phyloP scores from a whole-genome alignment of 1,140 invertebrate genomes.

The Drosophila orena region DNA sequence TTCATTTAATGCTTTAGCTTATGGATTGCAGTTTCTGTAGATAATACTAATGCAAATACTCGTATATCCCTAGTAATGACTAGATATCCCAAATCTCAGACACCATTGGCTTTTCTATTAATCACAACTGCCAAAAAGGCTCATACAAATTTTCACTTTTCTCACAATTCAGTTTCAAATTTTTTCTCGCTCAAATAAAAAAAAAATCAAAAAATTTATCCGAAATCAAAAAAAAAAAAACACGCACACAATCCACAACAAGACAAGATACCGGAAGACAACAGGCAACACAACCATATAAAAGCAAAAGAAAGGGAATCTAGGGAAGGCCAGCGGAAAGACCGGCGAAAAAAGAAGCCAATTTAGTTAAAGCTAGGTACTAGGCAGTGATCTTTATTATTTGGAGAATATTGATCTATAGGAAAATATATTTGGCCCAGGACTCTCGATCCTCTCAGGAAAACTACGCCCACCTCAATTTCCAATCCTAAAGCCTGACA shows the following conservation, averaged over 20 bases:
- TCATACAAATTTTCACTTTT: conserved; percentile 47
- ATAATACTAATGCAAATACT: too few species aligned
- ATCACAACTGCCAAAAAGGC: conserved; percentile 10
- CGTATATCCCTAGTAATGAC: too few species aligned
- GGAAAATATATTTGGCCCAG: neutral
- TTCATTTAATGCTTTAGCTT: too few species aligned
- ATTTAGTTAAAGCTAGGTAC: too few species aligned
- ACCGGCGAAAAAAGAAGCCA: neutral
- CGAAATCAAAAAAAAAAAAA: conserved; percentile 57
- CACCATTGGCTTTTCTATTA: conserved; percentile 48
- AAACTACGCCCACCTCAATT: neutral
- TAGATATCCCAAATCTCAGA: conserved; percentile 1
- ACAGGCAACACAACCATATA: conserved; percentile 8
- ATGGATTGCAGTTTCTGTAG: neutral
- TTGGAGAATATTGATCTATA: too few species aligned
- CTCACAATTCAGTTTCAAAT: conserved; percentile 66
- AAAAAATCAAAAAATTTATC: conserved; percentile 54
- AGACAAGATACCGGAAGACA: conserved; percentile 13
- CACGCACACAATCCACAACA: conserved; percentile 18
- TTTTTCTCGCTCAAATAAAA: conserved; percentile 50
- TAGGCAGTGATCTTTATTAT: too few species aligned
- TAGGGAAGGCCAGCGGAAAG: neutral
- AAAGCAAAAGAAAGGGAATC: conserved; percentile 1
- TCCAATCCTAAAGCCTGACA: neutral
- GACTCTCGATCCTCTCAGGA: neutral